Evolutionary conservation across 2,888 invertebrate species (phyloP).

Genomic region (Allophyes oxyacanthae): DNA sequence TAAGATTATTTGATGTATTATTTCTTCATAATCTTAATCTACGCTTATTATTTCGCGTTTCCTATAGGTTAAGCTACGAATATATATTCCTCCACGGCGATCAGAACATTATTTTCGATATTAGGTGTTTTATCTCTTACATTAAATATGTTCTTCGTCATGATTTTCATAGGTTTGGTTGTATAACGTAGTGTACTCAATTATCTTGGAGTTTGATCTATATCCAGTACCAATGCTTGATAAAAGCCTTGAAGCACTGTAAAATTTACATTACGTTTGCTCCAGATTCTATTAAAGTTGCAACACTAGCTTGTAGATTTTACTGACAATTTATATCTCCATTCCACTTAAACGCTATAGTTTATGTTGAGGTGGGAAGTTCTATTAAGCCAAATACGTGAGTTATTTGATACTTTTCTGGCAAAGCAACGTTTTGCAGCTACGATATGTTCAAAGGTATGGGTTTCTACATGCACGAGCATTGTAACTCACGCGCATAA

Average conservation of each 20-base stretch:
- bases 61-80: too few relatives aligned
- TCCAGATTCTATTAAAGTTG: slow-evolving; percentile 76
- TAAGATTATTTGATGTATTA: too few relatives aligned
- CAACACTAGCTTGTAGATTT: slow-evolving; percentile 71
- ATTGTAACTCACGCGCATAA: slow-evolving; percentile 78
- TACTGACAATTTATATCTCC: slow-evolving; percentile 72
- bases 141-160: slow-evolving; percentile 47
- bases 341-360: slow-evolving; percentile 60
- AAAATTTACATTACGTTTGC: slow-evolving; percentile 79
- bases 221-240: slow-evolving; percentile 67
- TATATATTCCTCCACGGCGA: too few relatives aligned
- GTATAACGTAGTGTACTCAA: slow-evolving; percentile 49
- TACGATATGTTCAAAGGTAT: slow-evolving; percentile 35
- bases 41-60: too few relatives aligned
- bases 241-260: slow-evolving; percentile 68
- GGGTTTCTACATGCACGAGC: slow-evolving; percentile 70
- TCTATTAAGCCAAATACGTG: slow-evolving; percentile 32
- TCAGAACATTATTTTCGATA: background rate
- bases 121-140: slow-evolving; percentile 24
- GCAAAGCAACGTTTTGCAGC: slow-evolving; percentile 32
- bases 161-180: slow-evolving; percentile 42
- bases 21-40: too few relatives aligned
- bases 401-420: slow-evolving; percentile 44
- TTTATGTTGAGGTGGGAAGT: slow-evolving; percentile 57
- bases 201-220: slow-evolving; percentile 67